Base-by-base conservation (phyloP, 2,888 invertebrate species). In the Mesochorus sp. region DNA sequence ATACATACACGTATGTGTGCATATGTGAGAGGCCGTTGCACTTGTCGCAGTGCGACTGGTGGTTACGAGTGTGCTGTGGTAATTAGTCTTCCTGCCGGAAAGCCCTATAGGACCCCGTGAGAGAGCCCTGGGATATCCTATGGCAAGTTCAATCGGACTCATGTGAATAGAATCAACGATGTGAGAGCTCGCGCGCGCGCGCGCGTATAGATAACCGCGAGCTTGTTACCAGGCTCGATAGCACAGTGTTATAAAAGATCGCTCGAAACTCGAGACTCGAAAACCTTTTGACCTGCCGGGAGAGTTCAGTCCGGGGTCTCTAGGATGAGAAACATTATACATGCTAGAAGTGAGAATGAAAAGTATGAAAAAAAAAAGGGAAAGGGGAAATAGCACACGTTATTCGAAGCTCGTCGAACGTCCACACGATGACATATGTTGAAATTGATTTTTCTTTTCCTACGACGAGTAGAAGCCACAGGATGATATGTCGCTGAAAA, bases 251-350 rank as follows among this genome's bases (percentile, higher is more conserved):
- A 26, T 62, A 61, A 62, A 68, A 61, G 75, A 68, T 62, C 75
- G 75, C 53, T 75, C 67, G 75, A 75, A 75, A 75, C 75, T 75
- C 75, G 61, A 75, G 75, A 75, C 75, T 75, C 39, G 68, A 75
- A 75, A 75, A 75, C 75, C 75, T 61, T 62, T 75, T 68, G 75
- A 75, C 75, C 75, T 53, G 57, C 68, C 19, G 66, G 24, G 59
- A 47, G 47, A 42, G 61, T 67, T 53, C 68, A 47, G 26, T 21
- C 74, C 12, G 61, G 62, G 73, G 47, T 26, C 14, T 34, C 21
- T 26, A n/a, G 67, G 34, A 53, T 53, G 44, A 44, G 61, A 67
- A 74, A 74, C 51, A 67, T 74, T 67, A 74, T 74, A 66, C 42
- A 74, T 21, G n/a, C n/a, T n/a, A n/a, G n/a, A n/a, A n/a, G n/a